A percentile compares a stretch with the other conserved stretches of the same genome.
Evolutionary conservation across 1,140 invertebrate genomes (phyloP).

Genomic region (Popillia japonica): DNA sequence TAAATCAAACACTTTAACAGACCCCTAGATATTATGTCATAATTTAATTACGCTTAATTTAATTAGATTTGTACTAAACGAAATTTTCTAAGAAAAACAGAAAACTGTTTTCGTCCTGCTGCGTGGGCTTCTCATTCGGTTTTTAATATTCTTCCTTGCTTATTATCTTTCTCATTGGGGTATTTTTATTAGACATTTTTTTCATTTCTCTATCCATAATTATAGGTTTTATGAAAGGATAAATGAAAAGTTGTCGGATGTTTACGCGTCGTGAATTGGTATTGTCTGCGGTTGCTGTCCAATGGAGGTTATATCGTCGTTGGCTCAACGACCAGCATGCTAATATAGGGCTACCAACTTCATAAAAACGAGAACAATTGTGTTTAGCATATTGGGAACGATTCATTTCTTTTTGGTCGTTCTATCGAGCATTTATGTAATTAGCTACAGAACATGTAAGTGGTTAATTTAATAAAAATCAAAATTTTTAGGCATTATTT

Average conservation of each 20-base stretch:
- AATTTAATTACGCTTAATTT: too few relatives aligned
- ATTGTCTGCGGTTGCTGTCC: neutral
- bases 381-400: neutral
- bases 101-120: neutral
- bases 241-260: slow-evolving; percentile 32
- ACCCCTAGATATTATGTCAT: too few relatives aligned
- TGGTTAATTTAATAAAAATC: neutral
- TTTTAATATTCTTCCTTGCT: neutral
- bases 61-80: neutral
- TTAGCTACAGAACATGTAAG: neutral
- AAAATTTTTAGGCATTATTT: neutral
- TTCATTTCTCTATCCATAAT: slow-evolving; percentile 17
- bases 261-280: slow-evolving; percentile 29
- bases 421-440: neutral
- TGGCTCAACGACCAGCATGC: neutral
- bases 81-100: neutral
- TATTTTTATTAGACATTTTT: slow-evolving; percentile 29
- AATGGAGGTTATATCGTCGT: neutral
- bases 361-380: slow-evolving; percentile 34
- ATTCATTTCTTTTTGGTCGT: neutral
- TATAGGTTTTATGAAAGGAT: slow-evolving; percentile 38
- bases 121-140: neutral
- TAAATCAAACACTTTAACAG: too few relatives aligned
- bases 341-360: slow-evolving; percentile 17
- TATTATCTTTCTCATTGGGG: neutral